Base-by-base conservation (phyloP, 2,888 invertebrate species). In the Lordiphosa andalusiaca region DNA sequence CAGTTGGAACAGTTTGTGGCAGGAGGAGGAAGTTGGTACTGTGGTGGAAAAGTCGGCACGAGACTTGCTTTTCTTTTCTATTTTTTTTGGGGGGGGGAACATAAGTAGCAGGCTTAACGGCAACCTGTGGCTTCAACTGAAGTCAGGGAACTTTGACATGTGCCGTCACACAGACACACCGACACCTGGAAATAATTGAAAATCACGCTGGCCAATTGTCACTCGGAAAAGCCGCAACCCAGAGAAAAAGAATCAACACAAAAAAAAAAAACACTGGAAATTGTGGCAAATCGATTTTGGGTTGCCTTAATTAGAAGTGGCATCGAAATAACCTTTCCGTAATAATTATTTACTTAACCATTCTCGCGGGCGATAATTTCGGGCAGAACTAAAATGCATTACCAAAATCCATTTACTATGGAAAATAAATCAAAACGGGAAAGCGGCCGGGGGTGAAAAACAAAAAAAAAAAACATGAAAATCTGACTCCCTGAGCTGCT, bases 381-480 rank as follows among this genome's bases (percentile, higher is more conserved):
- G 49, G 23, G 84, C 81, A 85, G 69, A 83, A 80, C 85, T 83
- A 81, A 81, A 80, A 85, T 69, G 76, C 81, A 85, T 81, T 83
- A 76, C 81, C 44, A 85, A 81, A 83, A 68, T 75, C 67, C 71
- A 82, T 82, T 84, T 62, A 62, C 73, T 76, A 76, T 80, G 81
- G 85, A 70, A 71, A 76, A 81, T 81, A 81, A 81, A 81, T 81
- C 81, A 81, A 84, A 69, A 53, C 67, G 63, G 75, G 67, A 82
- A 82, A 73, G 65, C 80, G 68, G 62, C 50, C 40, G 5, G 23
- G 50, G 52, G 51, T n/a, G n/a, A n/a, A n/a, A n/a, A n/a, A n/a
- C n/a, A n/a, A n/a, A n/a, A n/a, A n/a, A 44, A 16, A 48, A 65
- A 67, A 33, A 48, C 59, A 51, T 60, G 69, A 61, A 71, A 71